Base-by-base conservation (phyloP, 2,888 invertebrate species). In the Latrodectus hesperus region DNA sequence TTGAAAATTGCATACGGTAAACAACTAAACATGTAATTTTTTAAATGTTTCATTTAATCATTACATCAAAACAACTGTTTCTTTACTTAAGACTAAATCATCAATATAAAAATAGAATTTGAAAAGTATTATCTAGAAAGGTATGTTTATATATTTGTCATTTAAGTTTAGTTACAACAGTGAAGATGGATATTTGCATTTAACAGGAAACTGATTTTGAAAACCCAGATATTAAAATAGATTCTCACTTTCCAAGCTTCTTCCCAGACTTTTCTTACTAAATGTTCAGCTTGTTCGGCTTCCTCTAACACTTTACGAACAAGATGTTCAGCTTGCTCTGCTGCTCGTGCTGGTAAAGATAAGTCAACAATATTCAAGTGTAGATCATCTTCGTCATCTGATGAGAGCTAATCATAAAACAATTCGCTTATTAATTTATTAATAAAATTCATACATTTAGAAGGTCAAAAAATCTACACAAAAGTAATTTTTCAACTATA, bases 301-400 rank as follows among this genome's bases (percentile, higher is more conserved):
- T 92, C 92, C 84, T 92, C 92, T 91, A 92, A 92, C 14, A 92
- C 92, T 90, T 92, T 92, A 80, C 91, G 91, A 6, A 92, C 92
- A 89, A 93, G 91, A 84, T 92, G 92, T 89, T 92, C 92, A 8
- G 92, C 92, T 78, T 92, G 92, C 88, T 92, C 92, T 11, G 92
- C 92, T 70, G 92, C 92, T 72, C 91, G 90, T 89, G 88, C 86
- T 53, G 85, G 89, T 68, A 90, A 71, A 17, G 89, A 89, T 81
- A 89, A 81, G 49, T 87, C 77, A 53, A 84, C 81, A 60, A 88
- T 88, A 70, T 78, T 84, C 49, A 88, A 76, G 72, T 80, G 73
- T 26, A 88, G 68, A 22, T 84, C 89, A 68, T 89, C 86, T 64
- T 88, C 88, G 74, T 88, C 84, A 76, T 79, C 73, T 51, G 76